Percentiles rank a stretch among this genome's conserved stretches.
Evolutionary conservation across 2,113 vertebrate species (phyloP).

Genomic region (Propithecus coquereli): DNA sequence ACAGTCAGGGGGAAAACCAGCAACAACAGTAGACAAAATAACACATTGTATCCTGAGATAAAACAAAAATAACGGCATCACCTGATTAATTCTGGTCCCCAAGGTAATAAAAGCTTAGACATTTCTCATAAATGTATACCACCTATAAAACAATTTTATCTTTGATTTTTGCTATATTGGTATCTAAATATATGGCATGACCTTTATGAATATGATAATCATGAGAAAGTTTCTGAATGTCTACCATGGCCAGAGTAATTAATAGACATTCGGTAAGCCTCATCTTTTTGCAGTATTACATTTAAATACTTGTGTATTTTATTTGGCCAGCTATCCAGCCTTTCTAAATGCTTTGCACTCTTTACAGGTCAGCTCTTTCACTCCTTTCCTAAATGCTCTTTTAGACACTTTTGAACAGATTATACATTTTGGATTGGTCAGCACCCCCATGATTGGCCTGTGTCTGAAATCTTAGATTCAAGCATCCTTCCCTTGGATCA

Average conservation of each 20-base stretch:
- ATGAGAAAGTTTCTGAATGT: not conserved
- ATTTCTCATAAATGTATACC: not conserved
- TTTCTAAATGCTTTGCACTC: not conserved
- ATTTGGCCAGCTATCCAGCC: not conserved
- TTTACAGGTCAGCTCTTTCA: not conserved
- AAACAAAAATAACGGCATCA: not conserved
- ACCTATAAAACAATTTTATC: not conserved
- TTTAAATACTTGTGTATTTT: not conserved
- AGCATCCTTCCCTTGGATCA: not conserved
- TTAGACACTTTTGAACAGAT: not conserved
- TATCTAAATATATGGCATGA: not conserved
- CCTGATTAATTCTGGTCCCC: not conserved
- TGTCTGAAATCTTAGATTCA: not conserved
- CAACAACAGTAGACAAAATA: not conserved
- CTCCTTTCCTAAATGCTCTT: not conserved
- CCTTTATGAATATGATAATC: not conserved
- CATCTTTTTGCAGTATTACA: not conserved
- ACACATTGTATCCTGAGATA: not conserved
- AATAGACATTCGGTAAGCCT: not conserved
- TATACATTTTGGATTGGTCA: not conserved
- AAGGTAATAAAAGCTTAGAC: not conserved
- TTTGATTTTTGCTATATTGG: not conserved
- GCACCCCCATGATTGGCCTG: rapidly evolving
- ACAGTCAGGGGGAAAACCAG: not conserved
- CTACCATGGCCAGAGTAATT: not conserved